These are phyloP conservation scores for Drosophila hydei DNA, from an alignment of 1,140 invertebrate genomes.

Conservation along the genomic window DNA sequence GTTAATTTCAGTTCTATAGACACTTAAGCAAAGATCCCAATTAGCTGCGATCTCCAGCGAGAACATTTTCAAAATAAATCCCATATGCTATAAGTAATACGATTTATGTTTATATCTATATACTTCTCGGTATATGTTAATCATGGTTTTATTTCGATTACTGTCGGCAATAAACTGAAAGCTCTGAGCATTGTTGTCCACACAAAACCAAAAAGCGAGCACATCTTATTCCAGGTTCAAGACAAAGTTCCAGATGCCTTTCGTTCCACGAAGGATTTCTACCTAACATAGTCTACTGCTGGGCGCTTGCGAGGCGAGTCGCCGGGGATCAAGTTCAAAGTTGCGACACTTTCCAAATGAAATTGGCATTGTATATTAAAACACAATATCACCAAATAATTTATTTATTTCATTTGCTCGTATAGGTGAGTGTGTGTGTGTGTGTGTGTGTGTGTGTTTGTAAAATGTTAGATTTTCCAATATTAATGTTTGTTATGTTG, in stretches of 20 bases:
- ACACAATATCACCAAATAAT: slow-evolving; percentile 68
- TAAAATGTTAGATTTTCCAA: slow-evolving; percentile 17
- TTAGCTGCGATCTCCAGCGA: slow-evolving; percentile 34
- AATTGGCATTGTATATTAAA: slow-evolving; percentile 40
- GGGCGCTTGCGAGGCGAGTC: too few relatives aligned
- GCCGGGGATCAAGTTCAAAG: too few relatives aligned
- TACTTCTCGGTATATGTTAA: too few relatives aligned
- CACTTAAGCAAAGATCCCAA: slow-evolving; percentile 29
- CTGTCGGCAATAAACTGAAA: too few relatives aligned
- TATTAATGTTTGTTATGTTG: slow-evolving; percentile 15
- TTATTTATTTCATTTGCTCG: slow-evolving; percentile 61
- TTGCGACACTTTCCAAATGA: too few relatives aligned
- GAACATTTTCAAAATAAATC: slow-evolving; percentile 40
- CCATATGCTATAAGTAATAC: slow-evolving; percentile 27
- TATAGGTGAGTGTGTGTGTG: slow-evolving; percentile 22
- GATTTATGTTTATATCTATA: neutral
- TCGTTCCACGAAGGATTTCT: too few relatives aligned
- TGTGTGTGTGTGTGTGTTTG: slow-evolving; percentile 14
- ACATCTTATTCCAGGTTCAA: too few relatives aligned
- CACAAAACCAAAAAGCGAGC: too few relatives aligned
- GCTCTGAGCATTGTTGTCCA: too few relatives aligned
- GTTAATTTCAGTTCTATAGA: slow-evolving; percentile 32
- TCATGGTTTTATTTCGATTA: too few relatives aligned
- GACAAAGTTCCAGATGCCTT: too few relatives aligned
- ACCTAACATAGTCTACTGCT: too few relatives aligned